Percentiles rank a stretch among this genome's conserved stretches.
Evolutionary conservation across 2,797 vertebrate species (phyloP).

Genomic region (Silurus aristotelis): DNA sequence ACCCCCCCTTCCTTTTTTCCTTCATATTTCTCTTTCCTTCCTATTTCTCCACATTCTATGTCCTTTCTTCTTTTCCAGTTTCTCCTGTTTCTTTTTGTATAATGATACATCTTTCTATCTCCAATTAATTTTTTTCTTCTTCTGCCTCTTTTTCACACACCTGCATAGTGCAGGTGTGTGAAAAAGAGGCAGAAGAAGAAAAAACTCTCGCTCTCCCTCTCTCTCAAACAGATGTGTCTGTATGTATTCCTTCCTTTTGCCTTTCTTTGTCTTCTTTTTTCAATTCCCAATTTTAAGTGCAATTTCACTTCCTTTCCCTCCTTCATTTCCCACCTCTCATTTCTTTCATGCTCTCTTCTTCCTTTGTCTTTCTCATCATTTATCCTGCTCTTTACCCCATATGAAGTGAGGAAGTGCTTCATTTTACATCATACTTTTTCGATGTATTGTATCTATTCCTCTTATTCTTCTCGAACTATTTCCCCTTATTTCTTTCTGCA

Average conservation of each 20-base stretch:
- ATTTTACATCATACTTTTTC: background rate
- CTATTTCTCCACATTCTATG: background rate
- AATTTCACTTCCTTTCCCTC: background rate
- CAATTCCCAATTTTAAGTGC: background rate
- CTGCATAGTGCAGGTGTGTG: too few species aligned
- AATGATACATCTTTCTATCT: background rate
- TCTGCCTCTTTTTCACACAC: background rate
- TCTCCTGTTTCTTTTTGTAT: background rate
- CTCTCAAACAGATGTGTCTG: too few species aligned
- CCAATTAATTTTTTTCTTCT: background rate
- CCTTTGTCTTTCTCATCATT: background rate
- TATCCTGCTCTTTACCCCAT: background rate
- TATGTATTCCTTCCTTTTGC: background rate
- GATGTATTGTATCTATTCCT: background rate
- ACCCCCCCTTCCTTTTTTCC: background rate
- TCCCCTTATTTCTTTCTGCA: constrained; percentile 30
- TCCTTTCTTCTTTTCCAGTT: background rate
- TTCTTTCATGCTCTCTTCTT: background rate
- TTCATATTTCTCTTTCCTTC: background rate
- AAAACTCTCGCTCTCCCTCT: too few species aligned
- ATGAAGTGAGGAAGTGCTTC: background rate
- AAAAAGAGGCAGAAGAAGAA: too few species aligned
- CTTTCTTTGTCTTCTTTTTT: constrained; percentile 1
- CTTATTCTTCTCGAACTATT: constrained; percentile 20
- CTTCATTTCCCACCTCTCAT: background rate